Evolutionary conservation across 2,113 vertebrate genomes (phyloP).

Genomic region (Laterallus jamaicensis): DNA sequence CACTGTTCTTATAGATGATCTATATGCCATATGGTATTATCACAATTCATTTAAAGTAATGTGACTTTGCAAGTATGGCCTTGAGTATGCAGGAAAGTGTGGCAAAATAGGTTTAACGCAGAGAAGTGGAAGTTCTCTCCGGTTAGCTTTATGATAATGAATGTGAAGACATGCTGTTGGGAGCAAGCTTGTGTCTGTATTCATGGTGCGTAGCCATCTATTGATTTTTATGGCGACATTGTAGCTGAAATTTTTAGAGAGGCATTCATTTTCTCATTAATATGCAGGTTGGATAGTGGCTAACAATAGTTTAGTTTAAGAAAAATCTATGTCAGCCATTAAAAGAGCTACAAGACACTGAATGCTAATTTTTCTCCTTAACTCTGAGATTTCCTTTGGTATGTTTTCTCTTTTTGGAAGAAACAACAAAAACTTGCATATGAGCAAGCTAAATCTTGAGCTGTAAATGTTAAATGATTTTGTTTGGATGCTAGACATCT

Average conservation of each 20-base stretch:
- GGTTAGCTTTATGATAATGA: constrained; percentile 66
- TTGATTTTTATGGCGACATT: constrained; percentile 76
- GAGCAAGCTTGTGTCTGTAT: constrained; percentile 70
- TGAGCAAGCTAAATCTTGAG: constrained; percentile 48
- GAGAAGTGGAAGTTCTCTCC: constrained; percentile 22
- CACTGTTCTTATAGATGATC: background rate
- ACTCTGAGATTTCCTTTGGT: constrained; percentile 39
- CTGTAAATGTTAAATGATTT: constrained; percentile 59
- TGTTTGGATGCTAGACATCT: constrained; percentile 56
- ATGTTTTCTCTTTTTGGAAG: constrained; percentile 51
- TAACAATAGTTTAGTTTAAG: constrained; percentile 73
- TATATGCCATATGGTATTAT: constrained; percentile 14
- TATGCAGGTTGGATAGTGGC: constrained; percentile 66
- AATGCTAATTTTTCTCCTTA: constrained; percentile 55
- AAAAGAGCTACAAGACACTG: constrained; percentile 66
- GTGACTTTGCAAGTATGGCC: constrained; percentile 30
- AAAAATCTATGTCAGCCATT: constrained; percentile 73
- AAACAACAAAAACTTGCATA: constrained; percentile 60
- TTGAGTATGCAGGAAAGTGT: constrained; percentile 59
- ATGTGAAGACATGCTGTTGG: constrained; percentile 12
- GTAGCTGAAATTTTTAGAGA: constrained; percentile 74
- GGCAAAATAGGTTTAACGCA: constrained; percentile 25
- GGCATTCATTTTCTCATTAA: constrained; percentile 69
- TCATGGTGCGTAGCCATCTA: constrained; percentile 63
- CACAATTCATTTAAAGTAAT: constrained; percentile 67